Base-by-base conservation (phyloP, 2,888 invertebrate species). In the Lepidocyrtoides sp. region DNA sequence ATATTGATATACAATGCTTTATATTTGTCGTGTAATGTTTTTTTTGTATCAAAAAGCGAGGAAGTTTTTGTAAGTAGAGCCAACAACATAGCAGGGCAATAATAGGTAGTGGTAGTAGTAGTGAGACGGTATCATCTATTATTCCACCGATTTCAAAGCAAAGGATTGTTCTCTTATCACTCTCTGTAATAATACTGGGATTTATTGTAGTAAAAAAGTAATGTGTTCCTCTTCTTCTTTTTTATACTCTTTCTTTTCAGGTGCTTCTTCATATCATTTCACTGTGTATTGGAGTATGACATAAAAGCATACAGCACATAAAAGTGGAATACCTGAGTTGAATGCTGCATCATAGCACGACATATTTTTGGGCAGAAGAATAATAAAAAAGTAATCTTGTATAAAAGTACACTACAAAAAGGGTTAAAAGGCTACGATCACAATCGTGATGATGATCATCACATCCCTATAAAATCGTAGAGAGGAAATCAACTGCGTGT, bases 111-210 rank as follows among this genome's bases (percentile, higher is more conserved):
- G 14, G 14, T 44, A 44, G 14, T 8, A 44, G 14, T 14, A n/a
- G n/a, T 14, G 41, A 72, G 85, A 85, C 23, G 51, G 51, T 72
- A 54, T 72, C 63, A 23, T 41, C 44, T 57, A 36, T 36, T 81
- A 69, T 72, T 85, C 51, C 29, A 72, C 44, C n/a, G 85, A 85
- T 72, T 85, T 72, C 54, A 86, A 86, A 86, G 69, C 17, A 85
- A 69, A n/a, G 60, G 32, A 86, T 75, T 57, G 75, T 86, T 79
- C 66, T 51, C 66, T 87, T 79, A 48, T 77, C 84, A 51, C 29
- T 17, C 77, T 14, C 14, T 32, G 77, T 77, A 54, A 54, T 72
- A 72, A 77, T 23, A 48, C 77, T 77, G 54, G 54, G 51, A 77
- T 77, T 77, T 77, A 77, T 77, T 77, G 77, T 54, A 77, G 54